Percentiles rank a stretch among this genome's conserved stretches.
Conservation (phyloP, 2,888 invertebrate species). For the Catocala nupta region DNA sequence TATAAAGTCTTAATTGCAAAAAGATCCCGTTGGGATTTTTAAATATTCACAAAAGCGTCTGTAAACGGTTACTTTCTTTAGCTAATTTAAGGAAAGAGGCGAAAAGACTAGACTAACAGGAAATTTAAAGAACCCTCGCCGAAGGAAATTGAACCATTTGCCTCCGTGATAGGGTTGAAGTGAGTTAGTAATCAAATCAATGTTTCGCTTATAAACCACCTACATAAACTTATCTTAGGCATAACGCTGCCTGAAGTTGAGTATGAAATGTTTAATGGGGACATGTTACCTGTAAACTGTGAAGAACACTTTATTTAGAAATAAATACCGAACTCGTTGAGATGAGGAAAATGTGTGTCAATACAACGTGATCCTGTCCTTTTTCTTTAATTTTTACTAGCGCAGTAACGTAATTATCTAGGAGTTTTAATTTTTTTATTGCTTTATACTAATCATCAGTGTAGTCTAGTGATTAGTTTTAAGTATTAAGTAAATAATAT, state of each 20-base stretch:
- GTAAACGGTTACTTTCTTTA: conserved; percentile 53
- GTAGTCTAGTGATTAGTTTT: no score
- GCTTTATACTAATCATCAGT: no score
- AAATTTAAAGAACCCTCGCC: conserved; percentile 23
- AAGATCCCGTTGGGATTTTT: conserved; percentile 53
- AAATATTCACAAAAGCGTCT: conserved; percentile 54
- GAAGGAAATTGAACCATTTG: conserved; percentile 34
- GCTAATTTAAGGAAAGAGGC: conserved; percentile 48
- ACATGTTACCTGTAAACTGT: conserved; percentile 10
- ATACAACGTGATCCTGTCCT: no score
- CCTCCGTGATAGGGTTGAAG: conserved; percentile 12
- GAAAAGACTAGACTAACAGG: conserved; percentile 40
- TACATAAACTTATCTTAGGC: conserved; percentile 44
- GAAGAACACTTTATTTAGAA: not conserved
- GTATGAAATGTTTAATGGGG: conserved; percentile 31
- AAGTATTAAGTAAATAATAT: no score
- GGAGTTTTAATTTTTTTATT: no score
- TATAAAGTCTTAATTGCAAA: conserved; percentile 49
- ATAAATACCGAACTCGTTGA: not conserved
- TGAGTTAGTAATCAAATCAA: conserved; percentile 36
- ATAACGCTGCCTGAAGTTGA: conserved; percentile 25
- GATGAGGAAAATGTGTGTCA: no score
- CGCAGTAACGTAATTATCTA: no score
- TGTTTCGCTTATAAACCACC: conserved; percentile 40
- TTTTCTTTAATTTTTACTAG: no score